Base-by-base conservation (phyloP, 2,797 vertebrate species). In the Eidolon dupreanum region DNA sequence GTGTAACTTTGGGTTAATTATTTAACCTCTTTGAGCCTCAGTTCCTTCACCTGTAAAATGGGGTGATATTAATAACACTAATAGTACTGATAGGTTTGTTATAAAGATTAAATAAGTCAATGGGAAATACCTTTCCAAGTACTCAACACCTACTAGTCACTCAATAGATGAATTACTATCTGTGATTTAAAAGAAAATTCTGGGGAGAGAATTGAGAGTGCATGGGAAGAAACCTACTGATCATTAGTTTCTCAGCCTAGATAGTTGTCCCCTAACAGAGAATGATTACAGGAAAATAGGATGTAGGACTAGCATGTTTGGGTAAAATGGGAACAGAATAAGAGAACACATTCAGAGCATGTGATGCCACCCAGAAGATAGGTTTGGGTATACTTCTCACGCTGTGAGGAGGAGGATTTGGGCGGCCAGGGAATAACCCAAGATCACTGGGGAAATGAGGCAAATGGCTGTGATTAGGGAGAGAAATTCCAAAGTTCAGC, bases 11-110 rank as follows among this genome's bases (percentile, higher is more conserved):
- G 28, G 17, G 2, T 22, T 22, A 82, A 73, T 73, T 77, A 46
- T 36, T 63, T 66, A 92, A 79, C 12, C 28, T 65, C 26, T 79
- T 84, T 49, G 24, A 61, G 26, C 15, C 22, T 93, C 65, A 36
- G 7, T 87, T 87, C 46, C 73, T 81, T 75, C 53, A 63, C 59
- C 68, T 90, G 36, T 63, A 71, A 97, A 90, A 57, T 65, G n/a
- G 41, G 13, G 19, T 55, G 26, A 73, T 93, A 43, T 24, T 31
- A 59, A 87, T 9, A 74, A 53, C 38, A 85, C 28, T 66, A 24
- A 61, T 28, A 53, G 16, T 6, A 70, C 8, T 31, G 61, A 33
- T 4, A 63, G 36, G 5, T 55, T 88, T 73, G 16, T 88, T 93
- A 43, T 11, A 19, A 74, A 57, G 41, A 46, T 59, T 78, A 65